Conservation (phyloP, 2,113 vertebrate genomes). For the Corydoras maculifer region DNA sequence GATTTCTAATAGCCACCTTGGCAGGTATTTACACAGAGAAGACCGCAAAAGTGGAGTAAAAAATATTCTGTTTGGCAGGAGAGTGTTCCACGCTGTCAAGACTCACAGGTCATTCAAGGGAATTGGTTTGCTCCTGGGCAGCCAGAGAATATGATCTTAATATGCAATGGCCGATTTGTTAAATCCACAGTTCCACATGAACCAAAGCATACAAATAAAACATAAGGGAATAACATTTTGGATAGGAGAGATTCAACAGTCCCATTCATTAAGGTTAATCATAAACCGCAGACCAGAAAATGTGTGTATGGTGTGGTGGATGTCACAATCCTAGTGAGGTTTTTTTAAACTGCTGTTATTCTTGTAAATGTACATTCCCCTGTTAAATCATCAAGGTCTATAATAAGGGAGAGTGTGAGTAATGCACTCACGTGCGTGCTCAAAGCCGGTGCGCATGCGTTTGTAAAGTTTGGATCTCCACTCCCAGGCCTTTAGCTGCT, state of each 20-base stretch:
- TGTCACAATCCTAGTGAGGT: not conserved
- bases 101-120: slow-evolving; percentile 19
- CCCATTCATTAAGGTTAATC: not conserved
- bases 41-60: slow-evolving; percentile 31
- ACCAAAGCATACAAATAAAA: slow-evolving; percentile 8
- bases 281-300: not conserved
- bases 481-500: slow-evolving; percentile 85
- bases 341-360: not conserved
- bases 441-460: slow-evolving; percentile 84
- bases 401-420: not conserved
- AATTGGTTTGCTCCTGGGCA: slow-evolving; percentile 1
- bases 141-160: slow-evolving; percentile 21
- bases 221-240: slow-evolving; percentile 9
- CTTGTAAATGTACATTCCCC: not conserved
- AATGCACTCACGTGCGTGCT: slow-evolving; percentile 81
- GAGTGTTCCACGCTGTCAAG: slow-evolving; percentile 3
- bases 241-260: slow-evolving; percentile 4
- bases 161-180: slow-evolving; percentile 5
- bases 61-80: slow-evolving; percentile 20
- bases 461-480: slow-evolving; percentile 86
- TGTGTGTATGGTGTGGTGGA: not conserved
- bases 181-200: slow-evolving; percentile 9
- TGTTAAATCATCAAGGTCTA: not conserved
- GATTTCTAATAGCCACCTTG: slow-evolving; percentile 31
- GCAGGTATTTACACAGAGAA: slow-evolving; percentile 25